phyloP scores from a whole-genome alignment of 2,113 vertebrate species.

The Myanophis thanlyinensis region DNA sequence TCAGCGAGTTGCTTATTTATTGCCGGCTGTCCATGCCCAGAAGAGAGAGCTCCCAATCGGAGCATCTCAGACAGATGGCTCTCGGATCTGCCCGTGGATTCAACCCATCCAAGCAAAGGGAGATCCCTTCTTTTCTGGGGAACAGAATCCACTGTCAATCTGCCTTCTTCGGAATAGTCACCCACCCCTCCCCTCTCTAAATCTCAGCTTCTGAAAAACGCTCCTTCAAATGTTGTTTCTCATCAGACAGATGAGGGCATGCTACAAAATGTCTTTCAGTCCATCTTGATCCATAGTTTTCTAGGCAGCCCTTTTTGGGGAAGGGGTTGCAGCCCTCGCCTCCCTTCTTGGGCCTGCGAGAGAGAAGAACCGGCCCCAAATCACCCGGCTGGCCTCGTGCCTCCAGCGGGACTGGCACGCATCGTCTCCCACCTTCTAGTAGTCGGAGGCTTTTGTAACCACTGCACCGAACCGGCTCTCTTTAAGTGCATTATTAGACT shows the following conservation, averaged over 20 bases:
- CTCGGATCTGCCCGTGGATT: not conserved
- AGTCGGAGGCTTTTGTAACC: not conserved
- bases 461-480: not conserved
- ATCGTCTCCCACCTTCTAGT: not conserved
- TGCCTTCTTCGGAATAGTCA: not conserved
- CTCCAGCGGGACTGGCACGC: not conserved
- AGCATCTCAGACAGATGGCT: not conserved
- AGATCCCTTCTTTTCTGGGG: not conserved
- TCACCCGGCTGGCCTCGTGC: not conserved
- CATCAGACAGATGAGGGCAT: not conserved
- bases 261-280: not conserved
- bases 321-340: not conserved
- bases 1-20: not conserved
- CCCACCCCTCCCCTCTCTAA: not conserved
- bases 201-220: not conserved
- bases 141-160: not conserved
- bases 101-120: not conserved
- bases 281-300: not conserved
- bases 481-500: not conserved
- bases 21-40: too few relatives aligned
- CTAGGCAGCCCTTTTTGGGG: not conserved
- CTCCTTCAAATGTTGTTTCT: not conserved
- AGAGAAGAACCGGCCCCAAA: not conserved
- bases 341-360: not conserved
- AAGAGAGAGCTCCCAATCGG: not conserved